Percentiles rank a stretch among this genome's conserved stretches.
phyloP scores from a whole-genome alignment of 2,113 vertebrate species.

The Gambusia holbrooki region DNA sequence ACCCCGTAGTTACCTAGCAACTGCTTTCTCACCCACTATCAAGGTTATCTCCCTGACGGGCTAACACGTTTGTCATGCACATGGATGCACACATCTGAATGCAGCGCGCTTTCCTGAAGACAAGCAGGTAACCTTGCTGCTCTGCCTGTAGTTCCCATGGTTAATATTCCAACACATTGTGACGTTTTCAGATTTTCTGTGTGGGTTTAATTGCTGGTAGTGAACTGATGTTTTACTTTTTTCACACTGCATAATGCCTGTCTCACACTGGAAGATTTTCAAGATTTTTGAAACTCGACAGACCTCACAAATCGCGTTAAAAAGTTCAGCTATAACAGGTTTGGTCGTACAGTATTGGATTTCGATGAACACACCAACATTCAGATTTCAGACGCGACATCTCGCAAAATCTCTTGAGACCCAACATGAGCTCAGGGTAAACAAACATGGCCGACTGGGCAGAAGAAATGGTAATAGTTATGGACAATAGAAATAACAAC shows the following conservation, averaged over 20 bases:
- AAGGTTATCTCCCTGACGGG: conserved; percentile 60
- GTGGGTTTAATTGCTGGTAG: background rate
- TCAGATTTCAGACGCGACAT: too few relatives aligned
- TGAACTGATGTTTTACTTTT: background rate
- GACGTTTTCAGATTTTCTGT: background rate
- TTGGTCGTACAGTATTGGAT: too few relatives aligned
- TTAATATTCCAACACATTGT: background rate
- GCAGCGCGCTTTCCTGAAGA: conserved; percentile 5
- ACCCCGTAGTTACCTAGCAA: conserved; percentile 68
- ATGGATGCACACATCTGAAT: conserved; percentile 11
- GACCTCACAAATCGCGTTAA: too few relatives aligned
- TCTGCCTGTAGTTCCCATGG: background rate
- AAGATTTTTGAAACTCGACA: too few relatives aligned
- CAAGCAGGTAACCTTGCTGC: background rate
- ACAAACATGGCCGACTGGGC: too few relatives aligned
- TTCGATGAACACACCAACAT: too few relatives aligned
- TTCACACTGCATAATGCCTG: background rate
- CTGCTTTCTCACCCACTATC: conserved; percentile 54
- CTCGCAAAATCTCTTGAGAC: too few relatives aligned
- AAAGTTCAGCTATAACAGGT: too few relatives aligned
- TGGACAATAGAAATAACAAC: too few relatives aligned
- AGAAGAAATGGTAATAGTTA: too few relatives aligned
- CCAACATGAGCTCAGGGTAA: too few relatives aligned
- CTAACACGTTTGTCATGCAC: conserved; percentile 23
- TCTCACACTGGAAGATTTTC: too few relatives aligned